phyloP scores from a whole-genome alignment of 2,113 vertebrate genomes.

The Regulus satrapa region DNA sequence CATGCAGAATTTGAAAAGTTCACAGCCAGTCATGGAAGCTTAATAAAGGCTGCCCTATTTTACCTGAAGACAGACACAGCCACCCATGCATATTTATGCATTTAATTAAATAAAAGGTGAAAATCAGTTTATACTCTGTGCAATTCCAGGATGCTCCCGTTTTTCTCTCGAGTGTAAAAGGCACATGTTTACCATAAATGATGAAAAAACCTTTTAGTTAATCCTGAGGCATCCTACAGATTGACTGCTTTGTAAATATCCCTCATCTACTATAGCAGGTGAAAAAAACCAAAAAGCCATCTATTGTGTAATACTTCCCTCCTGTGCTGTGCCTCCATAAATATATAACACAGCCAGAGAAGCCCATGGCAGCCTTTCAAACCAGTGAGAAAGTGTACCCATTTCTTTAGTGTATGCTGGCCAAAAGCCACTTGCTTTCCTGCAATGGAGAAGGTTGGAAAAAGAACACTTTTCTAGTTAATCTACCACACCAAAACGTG shows the following conservation, averaged over 20 bases:
- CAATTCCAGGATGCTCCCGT: not conserved
- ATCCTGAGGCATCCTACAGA: not conserved
- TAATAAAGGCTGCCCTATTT: not conserved
- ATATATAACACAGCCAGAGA: not conserved
- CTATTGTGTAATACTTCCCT: not conserved
- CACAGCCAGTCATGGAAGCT: not conserved
- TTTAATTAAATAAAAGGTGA: not conserved
- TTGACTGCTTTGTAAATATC: not conserved
- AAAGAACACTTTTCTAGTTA: not conserved
- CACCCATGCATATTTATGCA: fast-evolving
- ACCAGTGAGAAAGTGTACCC: not conserved
- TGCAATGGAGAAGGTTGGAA: not conserved
- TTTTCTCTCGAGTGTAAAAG: not conserved
- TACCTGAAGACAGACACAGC: not conserved
- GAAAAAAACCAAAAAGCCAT: not conserved
- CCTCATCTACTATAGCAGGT: not conserved
- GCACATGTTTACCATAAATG: not conserved
- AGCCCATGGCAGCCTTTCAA: not conserved
- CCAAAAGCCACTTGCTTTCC: not conserved
- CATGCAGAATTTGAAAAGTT: not conserved
- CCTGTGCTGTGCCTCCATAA: not conserved
- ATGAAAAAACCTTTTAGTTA: not conserved
- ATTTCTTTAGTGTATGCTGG: not conserved
- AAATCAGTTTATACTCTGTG: not conserved
- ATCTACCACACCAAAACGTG: not conserved